Percentiles rank a stretch among this genome's conserved stretches.
Conservation (phyloP, 2,113 vertebrate genomes). For the Psittacula cyanocephala region DNA sequence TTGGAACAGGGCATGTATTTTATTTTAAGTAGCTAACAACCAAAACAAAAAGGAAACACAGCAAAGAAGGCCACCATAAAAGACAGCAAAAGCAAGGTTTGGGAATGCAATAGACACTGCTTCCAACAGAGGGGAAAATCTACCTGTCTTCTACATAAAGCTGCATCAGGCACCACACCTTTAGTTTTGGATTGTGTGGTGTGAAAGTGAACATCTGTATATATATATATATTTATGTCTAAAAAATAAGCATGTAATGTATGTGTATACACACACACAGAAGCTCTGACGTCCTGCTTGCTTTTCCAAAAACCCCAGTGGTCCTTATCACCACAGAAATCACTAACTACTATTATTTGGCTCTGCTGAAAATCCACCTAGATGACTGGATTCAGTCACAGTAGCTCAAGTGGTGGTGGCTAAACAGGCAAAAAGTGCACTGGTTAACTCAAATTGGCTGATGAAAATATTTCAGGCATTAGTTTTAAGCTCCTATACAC, state of each 20-base stretch:
- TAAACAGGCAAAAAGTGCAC: background rate
- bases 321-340: background rate
- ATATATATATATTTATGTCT: too few relatives aligned
- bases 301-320: background rate
- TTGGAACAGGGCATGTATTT: fast-evolving
- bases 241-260: background rate
- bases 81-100: background rate
- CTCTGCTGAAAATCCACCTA: background rate
- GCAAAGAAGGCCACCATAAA: background rate
- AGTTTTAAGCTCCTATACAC: background rate
- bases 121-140: background rate
- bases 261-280: background rate
- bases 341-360: background rate
- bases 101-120: background rate
- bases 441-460: background rate
- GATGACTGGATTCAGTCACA: background rate
- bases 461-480: background rate
- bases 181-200: background rate
- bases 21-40: background rate
- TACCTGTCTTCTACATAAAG: background rate
- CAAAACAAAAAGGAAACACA: background rate
- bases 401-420: background rate
- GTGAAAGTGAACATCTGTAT: too few relatives aligned
- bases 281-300: background rate
- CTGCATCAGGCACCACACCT: background rate